Evolutionary conservation across 2,113 vertebrate species (phyloP), one percentile per base, ranked within the genome.

Genomic region (Apaloderma vittatum): DNA sequence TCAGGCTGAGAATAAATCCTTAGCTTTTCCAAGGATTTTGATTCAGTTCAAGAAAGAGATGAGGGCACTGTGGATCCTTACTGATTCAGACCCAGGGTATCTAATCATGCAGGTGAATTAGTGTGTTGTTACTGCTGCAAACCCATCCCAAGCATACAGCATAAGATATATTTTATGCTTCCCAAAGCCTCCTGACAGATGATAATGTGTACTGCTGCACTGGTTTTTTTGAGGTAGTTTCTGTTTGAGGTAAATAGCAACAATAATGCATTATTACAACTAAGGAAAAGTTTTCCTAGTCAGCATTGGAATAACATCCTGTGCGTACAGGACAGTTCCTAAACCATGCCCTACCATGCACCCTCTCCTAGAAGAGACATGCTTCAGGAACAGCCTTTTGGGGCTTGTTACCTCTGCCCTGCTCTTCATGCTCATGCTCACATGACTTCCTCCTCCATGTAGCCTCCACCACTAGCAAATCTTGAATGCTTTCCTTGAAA

Each of bases 401-500:
- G 58, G 66, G 7, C 45, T 12, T 49, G 32, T 63, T 80, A 49
- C 36, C 62, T 76, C 29, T 70, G 48, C 19, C 52, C 5, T 1
- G 4, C 34, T 68, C 70, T 14, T 67, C 81, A 54, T 24, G 26
- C 27, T 94, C 2, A 0, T 34, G 37, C 36, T 63, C 8, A 5
- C 43, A 22, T 37, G 21, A 65, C 46, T 72, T 88, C 49, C 66
- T 86, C 37, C 72, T 81, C 61, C 76, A 80, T 20, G 30, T 24
- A 57, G 34, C 40, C 15, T 51, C 54, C 1, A 5, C 54, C 81
- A 88, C 40, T 43, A 40, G 62, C 11, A 65, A 79, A 88, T 24
- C 40, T 71, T 81, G 84, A 93, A 76, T 68, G 17, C 15, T 70
- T 86, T 81, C 71, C 92, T 96, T 32, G 8, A 90, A 97, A 97